Conservation (phyloP, 2,797 vertebrate species). For the Rhodeus uyekii region DNA sequence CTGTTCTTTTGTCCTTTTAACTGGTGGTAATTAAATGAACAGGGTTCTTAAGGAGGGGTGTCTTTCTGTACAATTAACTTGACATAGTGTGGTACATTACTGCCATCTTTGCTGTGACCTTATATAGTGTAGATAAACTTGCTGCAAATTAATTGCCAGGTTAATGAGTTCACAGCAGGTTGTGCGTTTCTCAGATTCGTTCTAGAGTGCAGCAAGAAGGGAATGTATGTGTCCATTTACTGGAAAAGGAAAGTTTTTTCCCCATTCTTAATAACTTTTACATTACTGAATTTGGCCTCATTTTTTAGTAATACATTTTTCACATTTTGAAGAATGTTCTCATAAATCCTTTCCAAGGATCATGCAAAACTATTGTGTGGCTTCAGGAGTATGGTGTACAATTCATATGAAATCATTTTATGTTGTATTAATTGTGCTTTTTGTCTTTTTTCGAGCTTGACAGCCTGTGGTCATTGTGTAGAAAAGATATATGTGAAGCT, state of each 20-base stretch:
- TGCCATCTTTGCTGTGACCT: slow-evolving; percentile 41
- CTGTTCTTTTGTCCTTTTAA: slow-evolving; percentile 30
- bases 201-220: background rate
- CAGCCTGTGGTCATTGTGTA: background rate
- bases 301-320: background rate
- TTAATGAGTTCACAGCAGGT: slow-evolving; percentile 36
- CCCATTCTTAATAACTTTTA: background rate
- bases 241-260: background rate
- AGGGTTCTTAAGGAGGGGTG: slow-evolving; percentile 25
- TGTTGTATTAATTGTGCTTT: background rate
- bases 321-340: background rate
- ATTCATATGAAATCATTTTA: background rate
- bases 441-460: background rate
- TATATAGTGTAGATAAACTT: slow-evolving; percentile 34
- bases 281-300: background rate
- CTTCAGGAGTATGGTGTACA: background rate
- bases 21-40: slow-evolving; percentile 43
- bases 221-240: background rate
- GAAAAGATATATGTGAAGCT: background rate
- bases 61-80: slow-evolving; percentile 40
- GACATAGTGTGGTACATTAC: slow-evolving; percentile 36
- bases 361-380: background rate
- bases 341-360: background rate
- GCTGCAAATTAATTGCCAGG: slow-evolving; percentile 25
- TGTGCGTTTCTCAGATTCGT: background rate